Conservation (phyloP, 2,888 invertebrate genomes). For the Ephialtes manifestator region DNA sequence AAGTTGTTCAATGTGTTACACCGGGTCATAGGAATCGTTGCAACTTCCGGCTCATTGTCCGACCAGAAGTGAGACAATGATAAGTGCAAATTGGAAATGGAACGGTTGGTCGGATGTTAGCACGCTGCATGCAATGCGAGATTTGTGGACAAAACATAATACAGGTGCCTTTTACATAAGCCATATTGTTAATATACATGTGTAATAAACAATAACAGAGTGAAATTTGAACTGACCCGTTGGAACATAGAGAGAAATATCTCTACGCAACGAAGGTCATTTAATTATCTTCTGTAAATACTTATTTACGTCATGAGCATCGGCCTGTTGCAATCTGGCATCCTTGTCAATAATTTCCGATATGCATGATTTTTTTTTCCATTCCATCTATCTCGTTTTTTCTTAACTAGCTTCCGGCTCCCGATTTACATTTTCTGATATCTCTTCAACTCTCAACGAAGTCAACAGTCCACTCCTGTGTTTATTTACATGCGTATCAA, state of each 20-base stretch:
- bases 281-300: constrained; percentile 17
- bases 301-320: constrained; percentile 6
- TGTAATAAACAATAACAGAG: neutral
- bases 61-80: constrained; percentile 53
- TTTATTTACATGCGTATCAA: constrained; percentile 4
- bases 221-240: neutral
- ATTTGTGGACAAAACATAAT: neutral
- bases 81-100: constrained; percentile 22
- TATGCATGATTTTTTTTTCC: neutral
- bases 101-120: constrained; percentile 6
- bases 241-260: neutral
- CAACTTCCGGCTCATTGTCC: constrained; percentile 51
- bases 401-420: neutral
- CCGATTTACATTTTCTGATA: neutral
- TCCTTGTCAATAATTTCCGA: neutral
- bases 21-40: constrained; percentile 27
- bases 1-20: neutral
- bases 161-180: neutral
- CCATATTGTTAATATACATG: neutral
- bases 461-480: neutral
- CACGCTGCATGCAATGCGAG: neutral
- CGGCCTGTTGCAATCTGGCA: too few species aligned
- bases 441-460: neutral
- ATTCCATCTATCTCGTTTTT: constrained; percentile 1
- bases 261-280: neutral